Evolutionary conservation across 1,140 invertebrate species (phyloP).

Genomic region (Apis florea): DNA sequence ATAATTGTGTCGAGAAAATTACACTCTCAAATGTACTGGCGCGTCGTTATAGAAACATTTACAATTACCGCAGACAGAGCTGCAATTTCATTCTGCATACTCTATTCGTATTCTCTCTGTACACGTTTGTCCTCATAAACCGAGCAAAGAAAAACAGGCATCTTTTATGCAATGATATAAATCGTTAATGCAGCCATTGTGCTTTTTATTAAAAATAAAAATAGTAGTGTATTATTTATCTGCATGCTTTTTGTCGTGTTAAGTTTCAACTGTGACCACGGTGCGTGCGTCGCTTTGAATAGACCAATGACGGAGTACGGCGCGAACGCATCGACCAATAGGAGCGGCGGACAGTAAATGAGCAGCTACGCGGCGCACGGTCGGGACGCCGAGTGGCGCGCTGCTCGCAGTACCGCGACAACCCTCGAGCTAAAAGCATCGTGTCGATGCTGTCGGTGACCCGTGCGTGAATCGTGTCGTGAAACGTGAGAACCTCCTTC

Average conservation of each 20-base stretch:
- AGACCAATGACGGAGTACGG: neutral
- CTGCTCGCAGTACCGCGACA: slow-evolving; percentile 58
- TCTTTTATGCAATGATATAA: neutral
- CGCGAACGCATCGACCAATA: slow-evolving; percentile 15
- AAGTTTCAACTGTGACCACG: neutral
- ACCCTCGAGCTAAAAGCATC: slow-evolving; percentile 48
- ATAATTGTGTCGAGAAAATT: slow-evolving; percentile 43
- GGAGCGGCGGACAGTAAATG: neutral
- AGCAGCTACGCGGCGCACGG: neutral
- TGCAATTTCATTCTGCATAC: slow-evolving; percentile 27
- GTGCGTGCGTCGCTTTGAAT: slow-evolving; percentile 35
- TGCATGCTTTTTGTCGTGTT: neutral
- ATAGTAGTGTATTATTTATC: slow-evolving; percentile 4
- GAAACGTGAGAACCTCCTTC: slow-evolving; percentile 63
- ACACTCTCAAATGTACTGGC: slow-evolving; percentile 22
- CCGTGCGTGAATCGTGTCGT: slow-evolving; percentile 41
- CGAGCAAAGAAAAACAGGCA: neutral
- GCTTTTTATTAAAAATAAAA: neutral
- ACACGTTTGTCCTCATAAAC: neutral
- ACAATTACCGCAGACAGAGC: slow-evolving; percentile 17
- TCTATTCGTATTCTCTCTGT: neutral
- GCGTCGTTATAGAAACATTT: slow-evolving; percentile 30
- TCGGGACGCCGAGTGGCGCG: slow-evolving; percentile 33
- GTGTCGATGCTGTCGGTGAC: slow-evolving; percentile 16
- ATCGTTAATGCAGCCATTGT: slow-evolving; percentile 2